Evolutionary conservation across 2,113 vertebrate species (phyloP).

Genomic region (Piaya cayana): DNA sequence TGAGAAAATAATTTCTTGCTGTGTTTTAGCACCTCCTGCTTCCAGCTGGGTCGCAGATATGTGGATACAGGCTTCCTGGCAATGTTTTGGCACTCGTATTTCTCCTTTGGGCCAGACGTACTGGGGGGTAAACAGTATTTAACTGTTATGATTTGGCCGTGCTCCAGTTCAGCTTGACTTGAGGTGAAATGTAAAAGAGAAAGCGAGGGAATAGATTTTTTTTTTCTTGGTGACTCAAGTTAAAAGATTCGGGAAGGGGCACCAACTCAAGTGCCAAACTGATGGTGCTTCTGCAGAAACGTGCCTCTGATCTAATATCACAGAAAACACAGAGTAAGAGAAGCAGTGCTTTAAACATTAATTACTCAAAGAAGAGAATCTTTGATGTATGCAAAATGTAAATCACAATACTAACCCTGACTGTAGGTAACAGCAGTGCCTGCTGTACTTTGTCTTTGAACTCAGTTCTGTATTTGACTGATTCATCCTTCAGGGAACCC

Average conservation of each 20-base stretch:
- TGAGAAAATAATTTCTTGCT: background rate
- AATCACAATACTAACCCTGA: background rate
- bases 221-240: background rate
- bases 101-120: background rate
- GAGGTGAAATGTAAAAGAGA: background rate
- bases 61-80: background rate
- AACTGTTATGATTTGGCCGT: background rate
- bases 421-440: background rate
- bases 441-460: no score
- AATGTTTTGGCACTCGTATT: background rate
- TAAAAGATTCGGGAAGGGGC: background rate
- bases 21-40: background rate
- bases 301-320: background rate
- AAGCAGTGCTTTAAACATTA: background rate
- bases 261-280: background rate
- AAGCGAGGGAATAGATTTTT: background rate
- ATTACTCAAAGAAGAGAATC: background rate
- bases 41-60: background rate
- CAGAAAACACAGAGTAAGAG: background rate
- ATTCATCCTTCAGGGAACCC: no score
- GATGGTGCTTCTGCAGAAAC: background rate
- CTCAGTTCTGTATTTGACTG: background rate
- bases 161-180: background rate
- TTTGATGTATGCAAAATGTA: background rate
- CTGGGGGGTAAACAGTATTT: background rate